Percentiles rank a stretch among this genome's conserved stretches.
Evolutionary conservation across 2,113 vertebrate species (phyloP).

Genomic region (Dunckerocampus dactyliophorus): DNA sequence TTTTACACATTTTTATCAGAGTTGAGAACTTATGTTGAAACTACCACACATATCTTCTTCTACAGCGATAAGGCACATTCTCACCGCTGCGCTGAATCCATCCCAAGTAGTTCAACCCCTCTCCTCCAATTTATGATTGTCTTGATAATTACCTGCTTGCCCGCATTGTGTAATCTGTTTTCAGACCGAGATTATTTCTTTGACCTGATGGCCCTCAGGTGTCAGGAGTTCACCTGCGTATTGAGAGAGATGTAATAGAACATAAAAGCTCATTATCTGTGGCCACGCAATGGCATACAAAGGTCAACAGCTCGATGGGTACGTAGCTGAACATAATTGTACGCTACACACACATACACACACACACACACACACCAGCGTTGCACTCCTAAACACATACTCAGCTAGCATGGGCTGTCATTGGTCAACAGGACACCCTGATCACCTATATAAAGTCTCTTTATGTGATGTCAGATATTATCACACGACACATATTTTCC

Average conservation of each 20-base stretch:
- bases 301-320: slow-evolving; percentile 61
- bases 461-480: not conserved
- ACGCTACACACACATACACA: not conserved
- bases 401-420: slow-evolving; percentile 33
- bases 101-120: slow-evolving; percentile 46
- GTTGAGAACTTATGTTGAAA: slow-evolving; percentile 40
- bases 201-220: slow-evolving; percentile 60
- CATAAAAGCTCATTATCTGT: slow-evolving; percentile 68
- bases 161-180: slow-evolving; percentile 64
- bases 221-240: slow-evolving; percentile 54
- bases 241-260: slow-evolving; percentile 63
- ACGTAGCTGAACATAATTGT: not conserved
- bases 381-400: slow-evolving; percentile 3
- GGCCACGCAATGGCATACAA: slow-evolving; percentile 39
- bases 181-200: slow-evolving; percentile 55
- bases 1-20: slow-evolving; percentile 19
- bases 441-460: slow-evolving; percentile 2
- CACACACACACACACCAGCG: slow-evolving; percentile 15
- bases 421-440: slow-evolving; percentile 15
- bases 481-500: slow-evolving; percentile 1
- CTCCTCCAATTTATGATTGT: slow-evolving; percentile 64
- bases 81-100: slow-evolving; percentile 44
- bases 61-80: not conserved
- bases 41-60: slow-evolving; percentile 7
- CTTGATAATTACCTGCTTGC: slow-evolving; percentile 65